These are phyloP conservation scores for Periophthalmodon schlosseri DNA, from an alignment of 2,113 vertebrate genomes.

Conservation along the genomic window DNA sequence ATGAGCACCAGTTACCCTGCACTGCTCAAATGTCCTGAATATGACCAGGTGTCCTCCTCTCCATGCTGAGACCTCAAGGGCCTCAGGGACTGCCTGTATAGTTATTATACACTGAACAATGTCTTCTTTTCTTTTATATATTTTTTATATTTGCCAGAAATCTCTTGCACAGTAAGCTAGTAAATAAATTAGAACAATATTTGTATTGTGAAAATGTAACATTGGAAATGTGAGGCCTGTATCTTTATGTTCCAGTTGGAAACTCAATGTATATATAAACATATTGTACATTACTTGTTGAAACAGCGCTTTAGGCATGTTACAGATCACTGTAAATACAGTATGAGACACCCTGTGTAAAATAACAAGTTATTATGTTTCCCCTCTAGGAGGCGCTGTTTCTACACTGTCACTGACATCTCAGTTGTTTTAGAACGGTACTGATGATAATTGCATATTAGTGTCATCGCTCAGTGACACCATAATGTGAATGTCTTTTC, in stretches of 20 bases:
- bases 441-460: not conserved
- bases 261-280: not conserved
- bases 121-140: conserved; percentile 9
- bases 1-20: conserved; percentile 85
- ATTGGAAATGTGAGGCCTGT: not conserved
- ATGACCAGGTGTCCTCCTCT: conserved; percentile 83
- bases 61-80: conserved; percentile 75
- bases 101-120: not conserved
- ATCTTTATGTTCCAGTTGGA: not conserved
- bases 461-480: not conserved
- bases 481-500: conserved; percentile 1
- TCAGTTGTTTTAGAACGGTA: not conserved
- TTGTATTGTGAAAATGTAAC: not conserved
- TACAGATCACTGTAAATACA: not conserved
- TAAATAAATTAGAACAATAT: too few species aligned
- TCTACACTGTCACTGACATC: not conserved
- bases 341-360: too few species aligned
- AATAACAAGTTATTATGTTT: not conserved
- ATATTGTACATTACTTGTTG: not conserved
- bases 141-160: not conserved
- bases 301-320: not conserved
- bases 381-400: not conserved
- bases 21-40: conserved; percentile 84
- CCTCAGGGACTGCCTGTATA: not conserved
- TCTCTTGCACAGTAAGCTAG: too few species aligned